phyloP scores from a whole-genome alignment of 2,113 vertebrate genomes.

The Thryonomys swinderianus region DNA sequence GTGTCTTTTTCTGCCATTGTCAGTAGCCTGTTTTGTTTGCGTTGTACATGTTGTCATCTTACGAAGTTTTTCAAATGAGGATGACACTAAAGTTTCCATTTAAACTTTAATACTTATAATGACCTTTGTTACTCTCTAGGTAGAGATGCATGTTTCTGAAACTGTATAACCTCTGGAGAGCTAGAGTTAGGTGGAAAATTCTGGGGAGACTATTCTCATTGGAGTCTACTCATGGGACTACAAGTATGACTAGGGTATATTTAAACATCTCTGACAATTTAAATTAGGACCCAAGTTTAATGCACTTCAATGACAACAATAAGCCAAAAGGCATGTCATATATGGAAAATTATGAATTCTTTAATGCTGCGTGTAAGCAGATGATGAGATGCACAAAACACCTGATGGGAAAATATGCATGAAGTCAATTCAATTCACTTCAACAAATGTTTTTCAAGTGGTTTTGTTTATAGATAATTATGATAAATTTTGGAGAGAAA shows the following conservation, averaged over 20 bases:
- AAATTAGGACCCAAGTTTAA: slow-evolving; percentile 42
- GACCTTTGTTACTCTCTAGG: slow-evolving; percentile 25
- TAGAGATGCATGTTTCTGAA: slow-evolving; percentile 39
- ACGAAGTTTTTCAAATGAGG: not conserved
- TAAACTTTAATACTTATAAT: not conserved
- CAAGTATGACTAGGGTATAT: not conserved
- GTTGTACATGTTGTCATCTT: not conserved
- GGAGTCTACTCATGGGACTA: not conserved
- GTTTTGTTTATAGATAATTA: slow-evolving; percentile 22
- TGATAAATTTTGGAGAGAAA: slow-evolving; percentile 13
- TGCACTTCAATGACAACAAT: slow-evolving; percentile 24
- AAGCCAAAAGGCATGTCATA: slow-evolving; percentile 1
- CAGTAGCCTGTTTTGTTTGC: not conserved
- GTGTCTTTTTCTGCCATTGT: not conserved
- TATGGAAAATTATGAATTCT: not conserved
- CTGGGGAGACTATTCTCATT: not conserved
- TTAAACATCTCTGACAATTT: slow-evolving; percentile 50
- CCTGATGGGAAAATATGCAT: slow-evolving; percentile 4
- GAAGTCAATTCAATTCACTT: slow-evolving; percentile 19
- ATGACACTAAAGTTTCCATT: slow-evolving; percentile 28
- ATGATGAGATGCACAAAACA: slow-evolving; percentile 45
- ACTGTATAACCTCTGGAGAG: not conserved
- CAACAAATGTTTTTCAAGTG: slow-evolving; percentile 45
- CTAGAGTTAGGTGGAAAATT: not conserved
- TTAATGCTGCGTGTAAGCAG: not conserved